Evolutionary conservation across 2,888 invertebrate genomes (phyloP).

Genomic region (Spilarctia lutea): DNA sequence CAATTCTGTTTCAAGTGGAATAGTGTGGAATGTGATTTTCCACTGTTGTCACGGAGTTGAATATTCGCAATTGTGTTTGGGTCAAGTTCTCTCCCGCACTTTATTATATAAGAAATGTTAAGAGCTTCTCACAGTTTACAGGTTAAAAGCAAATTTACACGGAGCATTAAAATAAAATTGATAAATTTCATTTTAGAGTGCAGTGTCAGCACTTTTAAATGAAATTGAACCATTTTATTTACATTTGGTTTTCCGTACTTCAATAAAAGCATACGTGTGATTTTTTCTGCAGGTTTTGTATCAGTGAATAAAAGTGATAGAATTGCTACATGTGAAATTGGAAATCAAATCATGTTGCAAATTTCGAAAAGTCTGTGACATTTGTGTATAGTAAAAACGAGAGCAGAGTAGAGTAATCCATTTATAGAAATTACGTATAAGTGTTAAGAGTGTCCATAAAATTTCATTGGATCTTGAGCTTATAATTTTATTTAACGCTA

Average conservation of each 20-base stretch:
- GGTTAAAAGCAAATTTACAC: constrained; percentile 24
- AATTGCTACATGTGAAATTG: neutral
- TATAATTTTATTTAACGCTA: neutral
- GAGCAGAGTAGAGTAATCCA: neutral
- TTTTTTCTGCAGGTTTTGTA: neutral
- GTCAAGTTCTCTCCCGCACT: constrained; percentile 27
- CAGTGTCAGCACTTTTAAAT: neutral
- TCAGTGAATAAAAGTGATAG: neutral
- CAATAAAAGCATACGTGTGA: neutral
- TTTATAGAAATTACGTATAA: neutral
- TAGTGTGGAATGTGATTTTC: constrained; percentile 22
- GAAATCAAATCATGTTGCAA: neutral
- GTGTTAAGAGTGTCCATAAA: neutral
- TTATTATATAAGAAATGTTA: constrained; percentile 37
- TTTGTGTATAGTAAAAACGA: neutral
- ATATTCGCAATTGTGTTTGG: constrained; percentile 24
- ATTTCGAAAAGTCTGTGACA: neutral
- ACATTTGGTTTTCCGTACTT: neutral
- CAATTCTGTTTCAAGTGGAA: constrained; percentile 11
- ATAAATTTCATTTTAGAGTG: no score
- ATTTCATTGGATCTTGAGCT: neutral
- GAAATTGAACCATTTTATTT: neutral
- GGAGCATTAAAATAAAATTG: constrained; percentile 8
- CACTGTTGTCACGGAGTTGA: constrained; percentile 20
- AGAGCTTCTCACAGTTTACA: constrained; percentile 26